A percentile compares a stretch with the other conserved stretches of the same genome.
Conservation (phyloP, 92 coral and sea anemone species). For the Parazoanthus atlanticus region DNA sequence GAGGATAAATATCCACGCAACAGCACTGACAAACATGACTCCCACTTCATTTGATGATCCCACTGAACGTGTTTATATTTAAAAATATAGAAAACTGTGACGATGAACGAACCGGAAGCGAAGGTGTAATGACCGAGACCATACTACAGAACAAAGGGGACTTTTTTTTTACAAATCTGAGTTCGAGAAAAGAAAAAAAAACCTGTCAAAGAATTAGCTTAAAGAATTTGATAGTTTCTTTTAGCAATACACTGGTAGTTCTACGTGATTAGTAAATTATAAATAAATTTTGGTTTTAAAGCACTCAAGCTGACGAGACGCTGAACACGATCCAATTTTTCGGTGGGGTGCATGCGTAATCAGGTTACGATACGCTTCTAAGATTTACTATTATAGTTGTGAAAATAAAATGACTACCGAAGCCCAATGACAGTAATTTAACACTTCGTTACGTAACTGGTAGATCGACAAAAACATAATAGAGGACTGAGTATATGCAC, state of each 20-base stretch:
- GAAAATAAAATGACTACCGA: background rate
- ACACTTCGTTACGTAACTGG: background rate
- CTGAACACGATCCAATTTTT: conserved; percentile 23
- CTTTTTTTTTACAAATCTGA: background rate
- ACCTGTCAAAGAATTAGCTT: background rate
- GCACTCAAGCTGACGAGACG: background rate
- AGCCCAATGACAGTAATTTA: background rate
- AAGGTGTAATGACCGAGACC: background rate
- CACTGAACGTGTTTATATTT: background rate
- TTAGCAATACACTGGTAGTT: background rate
- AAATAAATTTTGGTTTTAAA: background rate
- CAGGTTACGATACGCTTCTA: background rate
- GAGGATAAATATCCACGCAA: conserved; percentile 5
- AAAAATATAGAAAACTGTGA: background rate
- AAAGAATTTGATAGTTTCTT: background rate
- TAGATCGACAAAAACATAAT: background rate
- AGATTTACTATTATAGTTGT: background rate
- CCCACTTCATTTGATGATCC: background rate
- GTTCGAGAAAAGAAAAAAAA: background rate
- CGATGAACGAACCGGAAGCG: conserved; percentile 14
- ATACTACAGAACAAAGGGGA: too few species aligned
- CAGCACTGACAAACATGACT: background rate
- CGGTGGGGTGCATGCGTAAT: conserved; percentile 4
- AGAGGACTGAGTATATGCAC: background rate
- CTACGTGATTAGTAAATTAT: conserved; percentile 12